Conservation (phyloP, 2,888 invertebrate genomes). For the Patella caerulea region DNA sequence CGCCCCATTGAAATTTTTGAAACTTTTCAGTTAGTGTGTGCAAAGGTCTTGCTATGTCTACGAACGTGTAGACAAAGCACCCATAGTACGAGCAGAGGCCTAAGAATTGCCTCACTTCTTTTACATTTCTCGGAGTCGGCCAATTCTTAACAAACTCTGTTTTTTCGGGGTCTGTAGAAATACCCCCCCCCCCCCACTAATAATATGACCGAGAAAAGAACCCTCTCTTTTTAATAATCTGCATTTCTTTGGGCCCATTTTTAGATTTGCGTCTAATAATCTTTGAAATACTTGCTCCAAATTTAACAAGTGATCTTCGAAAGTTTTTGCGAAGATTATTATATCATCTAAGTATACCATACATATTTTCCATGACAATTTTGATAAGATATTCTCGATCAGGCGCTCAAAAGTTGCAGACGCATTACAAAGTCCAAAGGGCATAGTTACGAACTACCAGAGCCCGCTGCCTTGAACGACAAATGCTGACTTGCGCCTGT, state of each 20-base stretch:
- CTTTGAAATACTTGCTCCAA: neutral
- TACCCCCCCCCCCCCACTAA: neutral
- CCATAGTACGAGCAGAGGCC: neutral
- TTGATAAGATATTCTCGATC: neutral
- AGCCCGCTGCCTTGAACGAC: neutral
- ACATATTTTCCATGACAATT: neutral
- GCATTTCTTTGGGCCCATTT: neutral
- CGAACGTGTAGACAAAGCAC: neutral
- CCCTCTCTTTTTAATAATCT: neutral
- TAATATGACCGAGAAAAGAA: neutral
- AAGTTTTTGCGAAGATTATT: conserved; percentile 1
- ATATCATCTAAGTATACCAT: conserved; percentile 3
- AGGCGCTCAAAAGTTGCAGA: neutral
- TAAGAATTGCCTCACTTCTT: neutral
- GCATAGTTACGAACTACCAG: conserved; percentile 14
- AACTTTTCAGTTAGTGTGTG: neutral
- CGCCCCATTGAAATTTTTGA: neutral
- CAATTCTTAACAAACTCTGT: neutral
- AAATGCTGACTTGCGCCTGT: conserved; percentile 14
- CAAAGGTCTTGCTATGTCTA: neutral
- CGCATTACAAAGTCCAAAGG: conserved; percentile 7
- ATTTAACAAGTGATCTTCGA: neutral
- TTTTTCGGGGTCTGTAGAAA: neutral
- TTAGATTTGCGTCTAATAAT: neutral
- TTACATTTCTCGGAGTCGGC: neutral